Percentiles rank a stretch among this genome's conserved stretches.
These are phyloP conservation scores for Eustalomyia histrio DNA, from an alignment of 2,888 invertebrate genomes.

Conservation along the genomic window DNA sequence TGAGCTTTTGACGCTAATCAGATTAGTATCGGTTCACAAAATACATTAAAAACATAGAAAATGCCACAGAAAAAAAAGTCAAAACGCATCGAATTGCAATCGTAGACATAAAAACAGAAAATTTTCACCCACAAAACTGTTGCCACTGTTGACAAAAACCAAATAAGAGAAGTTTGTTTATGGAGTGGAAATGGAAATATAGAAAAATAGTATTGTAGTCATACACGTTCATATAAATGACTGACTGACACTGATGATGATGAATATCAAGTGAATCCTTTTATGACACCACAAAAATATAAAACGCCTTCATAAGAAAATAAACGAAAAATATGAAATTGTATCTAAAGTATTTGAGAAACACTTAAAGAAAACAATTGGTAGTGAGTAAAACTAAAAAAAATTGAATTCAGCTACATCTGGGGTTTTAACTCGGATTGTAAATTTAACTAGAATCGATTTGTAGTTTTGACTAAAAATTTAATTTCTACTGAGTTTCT, in stretches of 20 bases:
- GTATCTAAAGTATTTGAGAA: not conserved
- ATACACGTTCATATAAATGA: constrained; percentile 46
- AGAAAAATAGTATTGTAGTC: constrained; percentile 23
- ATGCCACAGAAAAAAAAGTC: constrained; percentile 32
- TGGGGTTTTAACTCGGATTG: too few species aligned
- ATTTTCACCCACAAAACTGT: constrained; percentile 58
- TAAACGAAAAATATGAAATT: constrained; percentile 6
- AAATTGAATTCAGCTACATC: too few species aligned
- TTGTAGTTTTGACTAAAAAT: too few species aligned
- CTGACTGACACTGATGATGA: constrained; percentile 78
- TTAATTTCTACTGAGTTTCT: too few species aligned
- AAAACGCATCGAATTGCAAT: constrained; percentile 72
- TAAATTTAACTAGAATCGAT: too few species aligned
- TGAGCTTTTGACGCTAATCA: constrained; percentile 77
- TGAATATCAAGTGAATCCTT: constrained; percentile 80
- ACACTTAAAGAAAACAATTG: not conserved
- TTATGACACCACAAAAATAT: constrained; percentile 68
- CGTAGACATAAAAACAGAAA: constrained; percentile 54
- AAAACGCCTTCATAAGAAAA: constrained; percentile 68
- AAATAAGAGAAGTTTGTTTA: constrained; percentile 4
- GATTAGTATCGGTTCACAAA: constrained; percentile 77
- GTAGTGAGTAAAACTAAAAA: not conserved
- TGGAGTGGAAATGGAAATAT: constrained; percentile 34
- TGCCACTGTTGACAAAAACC: constrained; percentile 40
- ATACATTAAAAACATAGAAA: constrained; percentile 54